Evolutionary conservation across 2,113 vertebrate genomes (phyloP).

Genomic region (Rynchops niger): DNA sequence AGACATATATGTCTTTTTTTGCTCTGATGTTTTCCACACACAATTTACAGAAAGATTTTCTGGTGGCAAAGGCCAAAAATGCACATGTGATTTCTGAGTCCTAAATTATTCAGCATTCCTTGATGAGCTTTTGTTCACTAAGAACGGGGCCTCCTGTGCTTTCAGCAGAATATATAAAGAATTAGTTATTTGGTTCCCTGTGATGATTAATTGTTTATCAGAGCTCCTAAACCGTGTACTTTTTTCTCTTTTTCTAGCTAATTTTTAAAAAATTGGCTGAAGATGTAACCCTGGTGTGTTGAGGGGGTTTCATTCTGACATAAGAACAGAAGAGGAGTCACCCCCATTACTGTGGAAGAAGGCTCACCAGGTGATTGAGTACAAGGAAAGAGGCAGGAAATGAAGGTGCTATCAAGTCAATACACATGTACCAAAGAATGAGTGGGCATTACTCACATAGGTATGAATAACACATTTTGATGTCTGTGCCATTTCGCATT

Average conservation of each 20-base stretch:
- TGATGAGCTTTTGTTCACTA: not conserved
- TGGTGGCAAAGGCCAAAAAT: not conserved
- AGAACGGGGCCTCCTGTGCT: not conserved
- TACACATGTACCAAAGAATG: not conserved
- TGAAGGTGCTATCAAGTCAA: not conserved
- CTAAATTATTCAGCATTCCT: not conserved
- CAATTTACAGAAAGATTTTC: not conserved
- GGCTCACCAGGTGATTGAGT: not conserved
- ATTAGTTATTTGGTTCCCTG: not conserved
- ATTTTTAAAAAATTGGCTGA: not conserved
- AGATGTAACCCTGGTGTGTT: not conserved
- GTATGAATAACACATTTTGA: conserved; percentile 50
- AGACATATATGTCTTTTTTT: not conserved
- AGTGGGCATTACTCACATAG: conserved; percentile 41
- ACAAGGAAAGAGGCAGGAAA: conserved; percentile 6
- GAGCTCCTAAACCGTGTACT: not conserved
- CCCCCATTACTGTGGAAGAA: not conserved
- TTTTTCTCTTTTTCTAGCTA: not conserved
- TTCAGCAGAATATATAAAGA: not conserved
- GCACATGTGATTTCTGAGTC: not conserved
- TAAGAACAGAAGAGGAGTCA: not conserved
- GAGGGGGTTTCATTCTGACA: not conserved
- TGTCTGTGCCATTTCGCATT: conserved; percentile 19
- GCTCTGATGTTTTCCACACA: not conserved
- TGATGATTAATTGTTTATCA: not conserved